Evolutionary conservation across 2,797 vertebrate genomes (phyloP), one percentile per base, ranked within the genome.

Genomic region (Heterohyrax brucei): DNA sequence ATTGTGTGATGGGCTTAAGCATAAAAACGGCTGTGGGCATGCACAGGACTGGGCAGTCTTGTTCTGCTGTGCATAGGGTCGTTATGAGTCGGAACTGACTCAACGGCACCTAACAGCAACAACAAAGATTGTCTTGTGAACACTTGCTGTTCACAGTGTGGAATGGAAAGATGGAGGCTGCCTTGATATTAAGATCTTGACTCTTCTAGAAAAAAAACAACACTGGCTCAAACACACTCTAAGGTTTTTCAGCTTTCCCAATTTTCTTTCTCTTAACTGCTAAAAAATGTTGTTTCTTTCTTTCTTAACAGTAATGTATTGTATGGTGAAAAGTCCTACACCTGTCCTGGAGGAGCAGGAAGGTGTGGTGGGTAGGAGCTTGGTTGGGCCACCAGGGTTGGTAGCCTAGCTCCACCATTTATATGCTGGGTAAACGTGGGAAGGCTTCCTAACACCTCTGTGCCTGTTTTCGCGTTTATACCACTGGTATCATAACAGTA

Each of bases 191-290:
- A 61, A 44, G 46, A 77, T 81, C 61, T 94, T 50, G 77, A 33
- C 70, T 95, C 77, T 94, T 82, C 95, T 87, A 81, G 77, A 28
- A 81, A 84, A 86, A 85, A 81, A 22, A 30, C 39, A 76, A 10
- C 64, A 48, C 3, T 68, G 50, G 2, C 18, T 76, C 21, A 79
- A 68, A 81, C n/a, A 24, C 50, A 56, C 19, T 66, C 68, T 84
- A 75, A 61, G 87, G 28, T 21, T 33, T 39, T 91, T 72, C 81
- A 61, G 2, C 28, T 13, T 91, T 87, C 30, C 28, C 28, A 24
- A 48, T 59, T 73, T 80, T 78, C 46, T 56, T 83, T 83, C 68
- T 53, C 26, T 77, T 75, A 50, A 64, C 68, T 24, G 39, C n/a
- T 56, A 70, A 33, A 30, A 85, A 28, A 12, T 64, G 53, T 5